These are phyloP conservation scores for Lamellibrachia satsuma DNA, from an alignment of 2,888 invertebrate species.

Conservation along the genomic window DNA sequence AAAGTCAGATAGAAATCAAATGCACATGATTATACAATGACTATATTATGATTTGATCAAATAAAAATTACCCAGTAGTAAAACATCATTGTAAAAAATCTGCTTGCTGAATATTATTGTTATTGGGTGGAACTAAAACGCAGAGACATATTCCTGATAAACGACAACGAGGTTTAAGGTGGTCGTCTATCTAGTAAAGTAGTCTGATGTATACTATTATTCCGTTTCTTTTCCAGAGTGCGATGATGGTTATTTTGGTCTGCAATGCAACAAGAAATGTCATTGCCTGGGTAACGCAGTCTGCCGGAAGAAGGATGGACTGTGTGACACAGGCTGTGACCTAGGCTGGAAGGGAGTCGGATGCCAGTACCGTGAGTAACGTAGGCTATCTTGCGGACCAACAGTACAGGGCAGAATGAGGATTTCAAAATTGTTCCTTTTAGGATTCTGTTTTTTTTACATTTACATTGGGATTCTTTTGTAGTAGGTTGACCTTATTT, in stretches of 20 bases:
- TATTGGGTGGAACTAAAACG: no score
- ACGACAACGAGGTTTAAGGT: neutral
- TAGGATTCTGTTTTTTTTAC: no score
- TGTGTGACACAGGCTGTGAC: neutral
- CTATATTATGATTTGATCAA: no score
- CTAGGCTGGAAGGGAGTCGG: slow-evolving; percentile 23
- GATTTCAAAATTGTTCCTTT: no score
- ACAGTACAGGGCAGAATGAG: no score
- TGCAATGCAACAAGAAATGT: slow-evolving; percentile 26
- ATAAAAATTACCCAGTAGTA: no score
- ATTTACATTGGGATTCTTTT: no score
- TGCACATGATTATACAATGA: no score
- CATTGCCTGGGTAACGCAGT: slow-evolving; percentile 27
- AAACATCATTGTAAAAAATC: no score
- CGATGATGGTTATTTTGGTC: slow-evolving; percentile 26
- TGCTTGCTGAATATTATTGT: no score
- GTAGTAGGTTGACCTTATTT: neutral
- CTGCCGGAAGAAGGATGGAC: slow-evolving; percentile 19
- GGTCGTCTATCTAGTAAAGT: neutral
- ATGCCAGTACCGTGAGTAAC: slow-evolving; percentile 24
- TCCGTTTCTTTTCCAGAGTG: slow-evolving; percentile 21
- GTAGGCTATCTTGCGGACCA: neutral
- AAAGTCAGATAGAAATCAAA: no score
- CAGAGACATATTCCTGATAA: neutral
- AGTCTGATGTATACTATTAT: neutral